Evolutionary conservation across 2,113 vertebrate species (phyloP).

Genomic region (Lutjanus erythropterus): DNA sequence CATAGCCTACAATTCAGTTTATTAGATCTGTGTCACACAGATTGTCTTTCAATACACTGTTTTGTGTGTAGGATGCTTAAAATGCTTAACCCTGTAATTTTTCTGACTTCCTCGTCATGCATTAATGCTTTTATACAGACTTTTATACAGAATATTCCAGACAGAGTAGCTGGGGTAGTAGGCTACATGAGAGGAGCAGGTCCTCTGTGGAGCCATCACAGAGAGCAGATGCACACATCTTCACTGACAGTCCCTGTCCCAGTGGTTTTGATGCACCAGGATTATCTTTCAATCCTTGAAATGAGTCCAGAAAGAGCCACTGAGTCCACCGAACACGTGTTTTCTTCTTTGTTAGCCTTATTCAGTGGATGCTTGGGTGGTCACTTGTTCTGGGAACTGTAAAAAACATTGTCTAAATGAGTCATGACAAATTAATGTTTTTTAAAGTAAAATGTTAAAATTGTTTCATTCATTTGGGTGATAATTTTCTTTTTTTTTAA

Average conservation of each 20-base stretch:
- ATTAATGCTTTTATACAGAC: not conserved
- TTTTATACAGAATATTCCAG: slow-evolving; percentile 15
- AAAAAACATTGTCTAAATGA: not conserved
- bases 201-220: slow-evolving; percentile 49
- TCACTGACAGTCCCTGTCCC: slow-evolving; percentile 42
- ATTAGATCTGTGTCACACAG: no score
- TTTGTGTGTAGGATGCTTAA: no score
- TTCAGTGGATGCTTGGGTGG: slow-evolving; percentile 15
- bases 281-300: slow-evolving; percentile 43
- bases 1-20: no score
- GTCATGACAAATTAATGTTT: not conserved
- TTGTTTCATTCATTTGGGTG: no score
- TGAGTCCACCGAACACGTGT: not conserved
- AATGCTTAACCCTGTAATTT: not conserved
- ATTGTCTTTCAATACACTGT: no score
- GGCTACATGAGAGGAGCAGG: slow-evolving; percentile 19
- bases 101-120: not conserved
- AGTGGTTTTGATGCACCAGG: slow-evolving; percentile 12
- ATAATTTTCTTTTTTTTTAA: no score
- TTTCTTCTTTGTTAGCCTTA: not conserved
- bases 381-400: not conserved
- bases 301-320: slow-evolving; percentile 10
- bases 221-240: slow-evolving; percentile 48
- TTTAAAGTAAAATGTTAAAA: not conserved
- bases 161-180: slow-evolving; percentile 13